phyloP scores from a whole-genome alignment of 1,140 invertebrate genomes.

The Penaeus japonicus region DNA sequence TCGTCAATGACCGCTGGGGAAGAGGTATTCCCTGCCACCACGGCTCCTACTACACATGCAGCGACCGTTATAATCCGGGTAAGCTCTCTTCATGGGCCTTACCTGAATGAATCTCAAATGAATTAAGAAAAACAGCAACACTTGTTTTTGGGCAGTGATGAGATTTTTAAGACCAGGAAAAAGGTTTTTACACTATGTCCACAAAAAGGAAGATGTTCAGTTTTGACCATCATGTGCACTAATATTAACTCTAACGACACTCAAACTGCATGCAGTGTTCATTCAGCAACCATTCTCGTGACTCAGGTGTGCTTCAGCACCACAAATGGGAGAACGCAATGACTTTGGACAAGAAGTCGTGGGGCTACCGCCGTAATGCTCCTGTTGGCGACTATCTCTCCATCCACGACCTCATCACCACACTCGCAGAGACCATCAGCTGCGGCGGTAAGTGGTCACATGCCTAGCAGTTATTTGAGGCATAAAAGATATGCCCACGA shows the following conservation, averaged over 20 bases:
- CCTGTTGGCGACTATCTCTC: constrained; percentile 76
- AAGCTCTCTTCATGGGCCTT: not conserved
- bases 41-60: constrained; percentile 82
- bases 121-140: too few relatives aligned
- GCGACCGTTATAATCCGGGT: constrained; percentile 89
- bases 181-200: not conserved
- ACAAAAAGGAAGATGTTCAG: not conserved
- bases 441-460: constrained; percentile 80
- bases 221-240: too few relatives aligned
- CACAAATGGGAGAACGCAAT: constrained; percentile 95
- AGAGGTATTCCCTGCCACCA: constrained; percentile 79
- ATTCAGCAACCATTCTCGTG: constrained; percentile 60
- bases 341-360: constrained; percentile 88
- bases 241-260: constrained; percentile 40
- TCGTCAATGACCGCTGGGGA: constrained; percentile 91
- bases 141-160: not conserved
- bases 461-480: not conserved
- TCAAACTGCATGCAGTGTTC: not conserved
- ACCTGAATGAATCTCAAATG: too few relatives aligned
- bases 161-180: not conserved
- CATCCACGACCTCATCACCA: constrained; percentile 69
- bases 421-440: constrained; percentile 84
- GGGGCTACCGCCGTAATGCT: constrained; percentile 85
- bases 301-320: constrained; percentile 75
- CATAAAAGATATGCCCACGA: not conserved